Evolutionary conservation across 2,113 vertebrate species (phyloP), one percentile per base, ranked within the genome.

Genomic region (Sebastes fasciatus): DNA sequence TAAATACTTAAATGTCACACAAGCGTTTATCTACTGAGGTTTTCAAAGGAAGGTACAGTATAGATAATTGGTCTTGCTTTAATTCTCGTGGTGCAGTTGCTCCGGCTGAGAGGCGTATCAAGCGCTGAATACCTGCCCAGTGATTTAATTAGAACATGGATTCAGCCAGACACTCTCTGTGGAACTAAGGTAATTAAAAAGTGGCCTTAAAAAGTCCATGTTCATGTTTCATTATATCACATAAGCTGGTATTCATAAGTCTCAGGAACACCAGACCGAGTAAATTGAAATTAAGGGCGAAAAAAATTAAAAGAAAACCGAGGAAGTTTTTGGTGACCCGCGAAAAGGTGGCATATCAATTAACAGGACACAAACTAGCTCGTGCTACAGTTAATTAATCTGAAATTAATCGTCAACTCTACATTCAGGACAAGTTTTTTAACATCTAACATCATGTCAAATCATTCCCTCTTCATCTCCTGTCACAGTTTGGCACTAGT

Each of bases 141-240:
- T 68, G 40, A 84, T 88, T 86, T 91, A 79, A 90, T 90, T 85
- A 85, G 64, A 86, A 80, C 74, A 72, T 68, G 63, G 75, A 84
- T 73, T 86, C 52, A 85, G 61, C 49, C 65, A 65, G 62, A 85
- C 40, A 54, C 54, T 81, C 82, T 89, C 66, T 54, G 70, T 66
- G 72, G 62, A 88, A 75, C 66, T 52, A 16, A 55, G 43, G 65
- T 80, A 77, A 86, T 90, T 91, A 85, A 84, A 83, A 91, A 85
- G 34, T 62, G 74, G 40, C 55, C 76, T 69, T 54, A 72, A 60
- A 87, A 77, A 81, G 73, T 19, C 68, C 23, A 54, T 61, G 55
- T 77, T 63, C 40, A 11, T 70, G 54, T 69, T 88, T 84, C 65
- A 51, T 54, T 63, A 77, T 82, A 80, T 84, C 51, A 58, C 60